Conservation (phyloP, 2,888 invertebrate genomes). For the Biston betularia region DNA sequence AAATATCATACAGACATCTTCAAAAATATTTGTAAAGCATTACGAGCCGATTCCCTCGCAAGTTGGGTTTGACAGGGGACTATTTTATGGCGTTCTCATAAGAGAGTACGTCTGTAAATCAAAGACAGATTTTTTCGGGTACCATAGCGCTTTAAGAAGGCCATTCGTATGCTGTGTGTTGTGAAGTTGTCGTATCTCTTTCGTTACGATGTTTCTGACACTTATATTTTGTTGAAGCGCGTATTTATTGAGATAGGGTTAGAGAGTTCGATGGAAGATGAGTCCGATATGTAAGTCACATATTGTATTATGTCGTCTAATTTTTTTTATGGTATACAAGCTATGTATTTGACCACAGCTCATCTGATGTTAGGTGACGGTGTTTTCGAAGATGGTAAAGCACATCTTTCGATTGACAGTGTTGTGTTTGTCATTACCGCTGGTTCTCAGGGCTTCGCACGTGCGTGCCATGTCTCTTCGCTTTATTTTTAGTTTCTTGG, state of each 20-base stretch:
- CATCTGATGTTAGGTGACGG: too few relatives aligned
- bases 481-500: too few relatives aligned
- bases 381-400: too few relatives aligned
- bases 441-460: too few relatives aligned
- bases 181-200: slow-evolving; percentile 44
- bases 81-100: slow-evolving; percentile 77
- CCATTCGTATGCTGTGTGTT: slow-evolving; percentile 51
- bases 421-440: too few relatives aligned
- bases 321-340: too few relatives aligned
- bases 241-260: slow-evolving; percentile 36
- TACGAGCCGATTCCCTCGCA: slow-evolving; percentile 67
- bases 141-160: slow-evolving; percentile 48
- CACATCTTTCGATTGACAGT: too few relatives aligned
- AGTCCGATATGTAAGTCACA: neutral
- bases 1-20: slow-evolving; percentile 43
- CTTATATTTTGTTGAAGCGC: slow-evolving; percentile 34
- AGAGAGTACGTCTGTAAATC: slow-evolving; percentile 72
- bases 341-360: too few relatives aligned
- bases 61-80: slow-evolving; percentile 75
- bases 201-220: slow-evolving; percentile 39
- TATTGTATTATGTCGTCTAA: too few relatives aligned
- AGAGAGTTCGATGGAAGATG: neutral
- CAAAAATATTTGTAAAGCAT: slow-evolving; percentile 73
- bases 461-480: too few relatives aligned
- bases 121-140: slow-evolving; percentile 69